Conservation (phyloP, 2,797 vertebrate species). For the Phoeniculus purpureus region DNA sequence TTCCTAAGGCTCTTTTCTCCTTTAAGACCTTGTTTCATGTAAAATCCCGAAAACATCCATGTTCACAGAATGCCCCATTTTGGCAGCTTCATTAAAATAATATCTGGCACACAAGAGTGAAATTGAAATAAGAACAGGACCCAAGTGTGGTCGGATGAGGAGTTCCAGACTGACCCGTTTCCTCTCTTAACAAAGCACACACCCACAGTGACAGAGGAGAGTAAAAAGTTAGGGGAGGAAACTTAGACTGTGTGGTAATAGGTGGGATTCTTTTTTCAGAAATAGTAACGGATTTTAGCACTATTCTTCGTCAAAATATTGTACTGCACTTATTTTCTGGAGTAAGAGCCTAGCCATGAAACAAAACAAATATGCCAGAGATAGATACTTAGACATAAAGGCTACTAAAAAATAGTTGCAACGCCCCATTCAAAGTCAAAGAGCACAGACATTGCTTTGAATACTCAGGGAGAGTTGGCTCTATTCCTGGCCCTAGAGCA, state of each 20-base stretch:
- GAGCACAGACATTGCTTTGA: not conserved
- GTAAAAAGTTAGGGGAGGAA: not conserved
- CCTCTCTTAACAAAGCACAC: not conserved
- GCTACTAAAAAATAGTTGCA: not conserved
- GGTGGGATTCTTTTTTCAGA: not conserved
- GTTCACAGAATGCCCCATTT: not conserved
- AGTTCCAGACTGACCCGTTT: not conserved
- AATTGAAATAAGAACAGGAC: not conserved
- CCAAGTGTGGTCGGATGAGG: not conserved
- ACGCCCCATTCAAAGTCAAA: not conserved
- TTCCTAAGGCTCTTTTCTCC: not conserved
- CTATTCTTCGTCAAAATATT: not conserved
- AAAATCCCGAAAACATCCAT: not conserved
- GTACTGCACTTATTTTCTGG: not conserved
- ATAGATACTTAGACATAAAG: not conserved
- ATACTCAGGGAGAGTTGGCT: not conserved
- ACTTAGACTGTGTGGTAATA: not conserved
- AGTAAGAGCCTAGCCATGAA: not conserved
- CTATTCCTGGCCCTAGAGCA: not conserved
- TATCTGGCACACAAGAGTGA: not conserved
- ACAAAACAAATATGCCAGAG: not conserved
- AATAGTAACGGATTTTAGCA: not conserved
- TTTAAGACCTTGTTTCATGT: not conserved
- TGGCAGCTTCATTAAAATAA: not conserved
- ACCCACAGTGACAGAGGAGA: accelerated